These are phyloP conservation scores for Argyrosomus regius DNA, from an alignment of 2,797 vertebrate genomes.

Conservation along the genomic window DNA sequence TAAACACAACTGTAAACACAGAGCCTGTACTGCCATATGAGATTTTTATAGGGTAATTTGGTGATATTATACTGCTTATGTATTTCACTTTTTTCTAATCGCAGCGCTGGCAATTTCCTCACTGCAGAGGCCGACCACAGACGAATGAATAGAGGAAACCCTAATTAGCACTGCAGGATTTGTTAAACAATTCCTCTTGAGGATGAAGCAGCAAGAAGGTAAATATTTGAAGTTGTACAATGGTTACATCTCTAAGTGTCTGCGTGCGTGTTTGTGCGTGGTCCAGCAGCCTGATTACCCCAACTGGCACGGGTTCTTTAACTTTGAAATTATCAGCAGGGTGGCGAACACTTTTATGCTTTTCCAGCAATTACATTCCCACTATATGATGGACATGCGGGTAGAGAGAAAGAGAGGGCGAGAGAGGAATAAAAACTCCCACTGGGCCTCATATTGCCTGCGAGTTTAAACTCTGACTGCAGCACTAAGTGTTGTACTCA, in stretches of 20 bases:
- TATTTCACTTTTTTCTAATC: slow-evolving; percentile 33
- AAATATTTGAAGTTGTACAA: slow-evolving; percentile 72
- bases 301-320: slow-evolving; percentile 29
- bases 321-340: slow-evolving; percentile 67
- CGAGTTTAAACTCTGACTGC: slow-evolving; percentile 61
- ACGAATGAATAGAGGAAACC: slow-evolving; percentile 43
- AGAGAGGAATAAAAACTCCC: slow-evolving; percentile 53
- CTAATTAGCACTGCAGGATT: slow-evolving; percentile 75
- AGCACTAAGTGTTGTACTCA: slow-evolving; percentile 61
- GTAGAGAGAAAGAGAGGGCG: slow-evolving; percentile 12
- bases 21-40: not conserved
- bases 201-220: slow-evolving; percentile 64
- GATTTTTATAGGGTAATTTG: slow-evolving; percentile 50
- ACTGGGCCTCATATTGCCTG: slow-evolving; percentile 57
- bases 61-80: slow-evolving; percentile 37
- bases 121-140: slow-evolving; percentile 47
- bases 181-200: slow-evolving; percentile 69
- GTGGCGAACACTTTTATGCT: slow-evolving; percentile 56
- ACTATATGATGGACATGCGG: slow-evolving; percentile 63
- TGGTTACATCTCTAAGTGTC: slow-evolving; percentile 51
- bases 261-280: slow-evolving; percentile 8
- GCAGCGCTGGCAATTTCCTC: slow-evolving; percentile 49
- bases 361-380: slow-evolving; percentile 64
- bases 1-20: slow-evolving; percentile 36
- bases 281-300: slow-evolving; percentile 53